A percentile compares a stretch with the other conserved stretches of the same genome.
Conservation (phyloP, 53 echinoderm and acorn worm species). For the Crossaster papposus region DNA sequence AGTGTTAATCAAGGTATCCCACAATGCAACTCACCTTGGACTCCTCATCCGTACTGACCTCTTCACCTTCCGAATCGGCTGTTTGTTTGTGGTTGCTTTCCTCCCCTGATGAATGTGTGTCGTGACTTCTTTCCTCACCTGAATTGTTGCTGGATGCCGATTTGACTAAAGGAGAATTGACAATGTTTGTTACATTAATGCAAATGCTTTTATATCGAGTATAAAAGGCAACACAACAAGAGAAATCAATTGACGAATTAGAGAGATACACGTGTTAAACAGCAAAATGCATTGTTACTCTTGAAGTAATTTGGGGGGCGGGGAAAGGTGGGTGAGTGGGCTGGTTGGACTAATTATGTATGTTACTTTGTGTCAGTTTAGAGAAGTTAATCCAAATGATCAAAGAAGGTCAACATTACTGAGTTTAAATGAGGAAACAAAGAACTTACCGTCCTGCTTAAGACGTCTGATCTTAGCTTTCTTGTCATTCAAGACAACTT, state of each 20-base stretch:
- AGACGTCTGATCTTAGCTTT: conserved; percentile 94
- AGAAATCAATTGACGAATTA: too few species aligned
- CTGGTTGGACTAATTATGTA: too few species aligned
- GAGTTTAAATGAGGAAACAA: too few species aligned
- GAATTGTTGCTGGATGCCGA: not conserved
- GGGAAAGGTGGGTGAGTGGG: too few species aligned
- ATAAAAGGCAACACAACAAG: not conserved
- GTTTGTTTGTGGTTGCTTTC: conserved; percentile 20
- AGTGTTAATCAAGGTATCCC: not conserved
- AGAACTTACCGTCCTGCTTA: conserved; percentile 68
- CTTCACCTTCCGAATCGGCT: conserved; percentile 15
- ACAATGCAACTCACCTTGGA: conserved; percentile 37
- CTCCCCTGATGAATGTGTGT: conserved; percentile 24
- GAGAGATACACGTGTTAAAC: too few species aligned
- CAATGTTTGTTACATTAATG: not conserved
- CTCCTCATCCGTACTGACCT: conserved; percentile 41
- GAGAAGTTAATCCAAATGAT: too few species aligned
- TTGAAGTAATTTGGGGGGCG: too few species aligned
- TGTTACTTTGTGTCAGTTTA: too few species aligned
- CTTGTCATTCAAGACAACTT: conserved; percentile 93
- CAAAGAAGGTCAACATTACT: too few species aligned
- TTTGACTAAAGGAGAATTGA: conserved; percentile 4
- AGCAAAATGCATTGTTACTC: too few species aligned
- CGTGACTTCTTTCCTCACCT: not conserved
- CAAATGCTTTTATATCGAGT: not conserved